Percentiles rank a stretch among this genome's conserved stretches.
Evolutionary conservation across 1,140 invertebrate genomes (phyloP).

Genomic region (Colletes gigas): DNA sequence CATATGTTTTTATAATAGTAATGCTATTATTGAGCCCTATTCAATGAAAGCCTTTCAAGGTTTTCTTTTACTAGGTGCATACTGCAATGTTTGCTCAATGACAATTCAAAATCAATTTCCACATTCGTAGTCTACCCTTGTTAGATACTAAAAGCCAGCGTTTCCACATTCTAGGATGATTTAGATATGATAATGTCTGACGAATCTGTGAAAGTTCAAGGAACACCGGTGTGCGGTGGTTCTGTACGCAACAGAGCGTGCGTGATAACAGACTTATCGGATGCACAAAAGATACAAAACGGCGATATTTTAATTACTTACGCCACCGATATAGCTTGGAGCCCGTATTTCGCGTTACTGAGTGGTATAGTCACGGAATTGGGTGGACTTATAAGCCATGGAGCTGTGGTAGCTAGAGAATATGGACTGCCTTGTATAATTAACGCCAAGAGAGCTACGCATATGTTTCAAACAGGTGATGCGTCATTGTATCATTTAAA

Average conservation of each 20-base stretch:
- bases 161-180: slow-evolving; percentile 7
- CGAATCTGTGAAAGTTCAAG: slow-evolving; percentile 75
- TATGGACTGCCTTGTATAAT: slow-evolving; percentile 93
- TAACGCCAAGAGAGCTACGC: slow-evolving; percentile 86
- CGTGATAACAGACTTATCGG: slow-evolving; percentile 83
- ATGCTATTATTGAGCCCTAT: too few relatives aligned
- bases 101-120: too few relatives aligned
- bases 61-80: too few relatives aligned
- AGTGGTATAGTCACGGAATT: slow-evolving; percentile 91
- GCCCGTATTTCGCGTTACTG: slow-evolving; percentile 92
- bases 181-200: neutral
- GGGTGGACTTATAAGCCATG: slow-evolving; percentile 92
- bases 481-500: neutral
- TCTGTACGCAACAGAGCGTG: slow-evolving; percentile 85
- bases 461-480: slow-evolving; percentile 86
- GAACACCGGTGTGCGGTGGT: slow-evolving; percentile 88
- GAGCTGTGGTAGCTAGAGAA: slow-evolving; percentile 93
- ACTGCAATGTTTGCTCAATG: too few relatives aligned
- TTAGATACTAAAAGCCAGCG: too few relatives aligned
- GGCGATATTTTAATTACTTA: slow-evolving; percentile 91
- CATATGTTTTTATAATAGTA: too few relatives aligned
- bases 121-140: too few relatives aligned
- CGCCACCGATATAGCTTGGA: slow-evolving; percentile 93
- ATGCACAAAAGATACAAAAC: slow-evolving; percentile 77
- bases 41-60: too few relatives aligned